A percentile compares a stretch with the other conserved stretches of the same genome.
These are phyloP conservation scores for Micrasema minimum DNA, from an alignment of 1,140 invertebrate species.

Conservation along the genomic window DNA sequence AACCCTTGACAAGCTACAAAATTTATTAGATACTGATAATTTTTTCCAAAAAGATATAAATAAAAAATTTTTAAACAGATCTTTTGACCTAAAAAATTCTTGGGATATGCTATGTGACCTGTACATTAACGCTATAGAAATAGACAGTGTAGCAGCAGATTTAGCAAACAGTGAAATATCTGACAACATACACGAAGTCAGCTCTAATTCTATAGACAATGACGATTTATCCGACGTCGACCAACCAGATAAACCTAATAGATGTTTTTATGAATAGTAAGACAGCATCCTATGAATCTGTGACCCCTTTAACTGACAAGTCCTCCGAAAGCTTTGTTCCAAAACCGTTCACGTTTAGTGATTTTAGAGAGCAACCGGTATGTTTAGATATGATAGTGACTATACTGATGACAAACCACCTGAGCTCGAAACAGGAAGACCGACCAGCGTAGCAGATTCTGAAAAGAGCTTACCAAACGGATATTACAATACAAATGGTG, in stretches of 20 bases:
- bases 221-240: constrained; percentile 34
- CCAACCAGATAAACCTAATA: constrained; percentile 23
- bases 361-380: constrained; percentile 60
- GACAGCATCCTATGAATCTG: constrained; percentile 10
- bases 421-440: not conserved
- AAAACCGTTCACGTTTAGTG: constrained; percentile 65
- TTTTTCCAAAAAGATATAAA: constrained; percentile 4
- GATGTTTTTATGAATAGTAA: constrained; percentile 21
- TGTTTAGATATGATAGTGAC: constrained; percentile 37
- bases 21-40: constrained; percentile 30
- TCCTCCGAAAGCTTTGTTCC: constrained; percentile 14
- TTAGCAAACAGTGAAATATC: constrained; percentile 56
- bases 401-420: constrained; percentile 23
- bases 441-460: not conserved
- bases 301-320: constrained; percentile 5
- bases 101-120: constrained; percentile 70
- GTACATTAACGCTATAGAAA: constrained; percentile 64
- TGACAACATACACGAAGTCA: constrained; percentile 41
- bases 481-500: constrained; percentile 7
- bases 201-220: constrained; percentile 27
- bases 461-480: not conserved
- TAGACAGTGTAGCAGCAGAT: constrained; percentile 65
- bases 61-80: constrained; percentile 33
- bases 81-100: constrained; percentile 68
- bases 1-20: constrained; percentile 6